Evolutionary conservation across 2,797 vertebrate species (phyloP), one percentile per base, ranked within the genome.

Genomic region (Rhinichthys osculus): DNA sequence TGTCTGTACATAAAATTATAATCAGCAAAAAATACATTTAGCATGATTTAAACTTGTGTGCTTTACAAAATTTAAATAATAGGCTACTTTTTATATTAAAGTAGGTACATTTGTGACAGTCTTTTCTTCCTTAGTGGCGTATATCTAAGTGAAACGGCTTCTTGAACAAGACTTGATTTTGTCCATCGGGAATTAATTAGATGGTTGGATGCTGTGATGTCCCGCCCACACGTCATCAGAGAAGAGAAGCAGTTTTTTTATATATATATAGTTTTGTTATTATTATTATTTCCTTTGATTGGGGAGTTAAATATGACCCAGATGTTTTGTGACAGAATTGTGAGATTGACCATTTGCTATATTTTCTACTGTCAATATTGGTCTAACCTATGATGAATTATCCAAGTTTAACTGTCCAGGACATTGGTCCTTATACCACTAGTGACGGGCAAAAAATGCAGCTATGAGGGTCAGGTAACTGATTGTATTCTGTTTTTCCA

Each of bases 401-500:
- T 47, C 71, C 42, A 44, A 10, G n/a, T 27, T 73, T 8, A 47
- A 17, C 9, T 76, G 9, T 27, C 27, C 30, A 54, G 73, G 52
- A 54, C 73, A 21, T 42, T 38, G 19, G 14, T 35, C 47, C 79
- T 67, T 35, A 27, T 40, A 30, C n/a, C 10, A 23, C 67, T 44
- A 3, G 17, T 50, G 57, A 50, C 40, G 11, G 21, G 3, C 23
- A 4, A 33, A 81, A 71, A 50, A 50, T 50, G 47, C 66, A 54
- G 38, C 38, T 47, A 57, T 38, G 67, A 67, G 82, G 38, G 13
- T 79, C 50, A 71, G 67, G 57, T 81, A 87, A 91, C 90, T 89
- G 87, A 90, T 90, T 88, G 52, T 74, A 85, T 90, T 90, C 81
- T 87, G 90, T 88, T 89, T 89, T 87, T 86, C 47, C 50, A 35